A percentile compares a stretch with the other conserved stretches of the same genome.
Conservation (phyloP, 2,113 vertebrate species). For the Tachysurus vachellii region DNA sequence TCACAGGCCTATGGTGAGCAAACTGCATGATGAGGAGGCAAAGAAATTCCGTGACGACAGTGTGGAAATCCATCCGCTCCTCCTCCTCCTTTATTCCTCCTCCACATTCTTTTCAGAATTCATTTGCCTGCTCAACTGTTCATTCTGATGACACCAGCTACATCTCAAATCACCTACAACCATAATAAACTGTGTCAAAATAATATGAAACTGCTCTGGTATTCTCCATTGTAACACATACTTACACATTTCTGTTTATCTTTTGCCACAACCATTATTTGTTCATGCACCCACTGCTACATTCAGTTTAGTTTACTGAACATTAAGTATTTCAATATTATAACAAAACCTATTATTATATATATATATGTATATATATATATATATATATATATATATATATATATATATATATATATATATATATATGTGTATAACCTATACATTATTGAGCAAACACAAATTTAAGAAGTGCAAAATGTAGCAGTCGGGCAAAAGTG, state of each 20-base stretch:
- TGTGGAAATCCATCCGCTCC: background rate
- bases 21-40: slow-evolving; percentile 13
- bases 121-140: background rate
- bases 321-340: background rate
- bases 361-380: no score
- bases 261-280: background rate
- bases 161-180: background rate
- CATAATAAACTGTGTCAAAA: background rate
- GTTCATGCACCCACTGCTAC: background rate
- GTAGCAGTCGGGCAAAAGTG: no score
- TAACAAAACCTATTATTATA: background rate
- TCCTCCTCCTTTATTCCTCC: slow-evolving; percentile 2
- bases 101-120: slow-evolving; percentile 14
- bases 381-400: no score
- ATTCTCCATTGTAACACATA: background rate
- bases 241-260: background rate
- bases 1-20: slow-evolving; percentile 31
- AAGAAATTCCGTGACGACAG: slow-evolving; percentile 28
- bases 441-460: no score
- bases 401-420: no score
- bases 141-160: slow-evolving; percentile 10
- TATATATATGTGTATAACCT: no score
- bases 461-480: no score
- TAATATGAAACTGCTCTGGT: background rate
- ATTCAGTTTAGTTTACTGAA: background rate